A percentile compares a stretch with the other conserved stretches of the same genome.
Conservation (phyloP, 2,797 vertebrate genomes). For the Ctenochaetus hawaiiensis region DNA sequence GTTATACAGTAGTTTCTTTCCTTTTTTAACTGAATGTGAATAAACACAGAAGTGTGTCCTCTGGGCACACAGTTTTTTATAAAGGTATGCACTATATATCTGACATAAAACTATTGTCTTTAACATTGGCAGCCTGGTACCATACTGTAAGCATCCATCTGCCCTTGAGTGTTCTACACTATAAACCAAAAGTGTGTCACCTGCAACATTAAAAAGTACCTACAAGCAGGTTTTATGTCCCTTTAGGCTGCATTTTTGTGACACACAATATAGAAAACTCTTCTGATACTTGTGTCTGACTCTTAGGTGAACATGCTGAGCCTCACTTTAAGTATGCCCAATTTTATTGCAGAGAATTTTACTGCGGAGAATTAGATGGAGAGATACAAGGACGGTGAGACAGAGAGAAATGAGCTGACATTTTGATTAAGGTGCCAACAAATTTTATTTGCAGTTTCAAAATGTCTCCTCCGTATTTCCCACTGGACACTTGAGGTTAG, state of each 20-base stretch:
- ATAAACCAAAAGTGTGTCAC: too few species aligned
- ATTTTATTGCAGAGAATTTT: conserved; percentile 37
- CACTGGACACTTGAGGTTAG: conserved; percentile 71
- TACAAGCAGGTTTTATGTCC: neutral
- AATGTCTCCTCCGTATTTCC: conserved; percentile 80
- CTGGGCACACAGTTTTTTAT: conserved; percentile 19
- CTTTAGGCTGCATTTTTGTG: neutral
- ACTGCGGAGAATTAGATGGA: conserved; percentile 30
- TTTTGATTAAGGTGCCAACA: conserved; percentile 82
- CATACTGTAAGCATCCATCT: conserved; percentile 4
- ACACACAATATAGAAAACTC: neutral
- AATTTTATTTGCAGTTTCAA: conserved; percentile 74
- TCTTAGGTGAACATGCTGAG: conserved; percentile 16
- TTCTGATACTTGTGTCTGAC: neutral
- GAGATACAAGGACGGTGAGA: conserved; percentile 15
- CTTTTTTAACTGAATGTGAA: conserved; percentile 33
- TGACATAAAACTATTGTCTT: conserved; percentile 5
- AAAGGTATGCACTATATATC: conserved; percentile 24
- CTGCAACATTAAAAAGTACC: neutral
- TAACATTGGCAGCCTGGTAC: neutral
- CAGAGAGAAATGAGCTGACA: conserved; percentile 70
- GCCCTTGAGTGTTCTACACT: too few species aligned
- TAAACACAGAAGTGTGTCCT: conserved; percentile 31
- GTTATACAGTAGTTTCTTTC: conserved; percentile 16
- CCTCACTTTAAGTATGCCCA: conserved; percentile 4